Evolutionary conservation across 2,888 invertebrate species (phyloP), one percentile per base, ranked within the genome.

Genomic region (Drosophila yooni): DNA sequence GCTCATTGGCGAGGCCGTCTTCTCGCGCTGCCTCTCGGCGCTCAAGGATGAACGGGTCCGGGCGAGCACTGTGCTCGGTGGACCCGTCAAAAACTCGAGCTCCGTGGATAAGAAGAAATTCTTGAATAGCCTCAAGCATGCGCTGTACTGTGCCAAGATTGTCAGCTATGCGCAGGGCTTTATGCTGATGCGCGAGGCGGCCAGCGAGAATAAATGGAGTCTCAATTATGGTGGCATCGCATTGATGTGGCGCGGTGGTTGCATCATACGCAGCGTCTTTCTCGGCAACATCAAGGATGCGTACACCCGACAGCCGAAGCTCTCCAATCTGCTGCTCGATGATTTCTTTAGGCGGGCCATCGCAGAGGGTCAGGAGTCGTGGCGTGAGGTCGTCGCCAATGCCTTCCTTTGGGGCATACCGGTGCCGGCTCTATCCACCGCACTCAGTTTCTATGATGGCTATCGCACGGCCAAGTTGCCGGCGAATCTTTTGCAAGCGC

Each of bases 191-290:
- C 94, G 98, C 52, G 98, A 98, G 93, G 98, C 99, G 18, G 99
- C 99, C 18, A 96, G 96, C 92, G 95, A 97, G 82, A 96, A 98
- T 91, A 95, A 96, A 8, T 99, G 99, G 99, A 96, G 97, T 76
- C 94, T 99, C 72, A 99, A 99, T 94, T 98, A 99, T 91, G 99
- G 99, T 58, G 98, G 98, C 65, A 99, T 99, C 79, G 99, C 99
- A 2, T 94, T 99, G 51, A 99, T 99, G 99, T 99, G 99, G 99
- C 95, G 99, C 75, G 99, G 99, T 21, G 99, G 99, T n/a, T 99
- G 99, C 93, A 99, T 99, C 91, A 99, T 86, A 29, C 82, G 40
- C 89, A 96, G 97, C 91, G 96, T 95, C 15, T 98, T 98, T 92
- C 94, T 98, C 83, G 97, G 97, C 36, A 97, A 98, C 92, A 98